Evolutionary conservation across 2,113 vertebrate genomes (phyloP), one percentile per base, ranked within the genome.

Genomic region (Zosterops japonicus): DNA sequence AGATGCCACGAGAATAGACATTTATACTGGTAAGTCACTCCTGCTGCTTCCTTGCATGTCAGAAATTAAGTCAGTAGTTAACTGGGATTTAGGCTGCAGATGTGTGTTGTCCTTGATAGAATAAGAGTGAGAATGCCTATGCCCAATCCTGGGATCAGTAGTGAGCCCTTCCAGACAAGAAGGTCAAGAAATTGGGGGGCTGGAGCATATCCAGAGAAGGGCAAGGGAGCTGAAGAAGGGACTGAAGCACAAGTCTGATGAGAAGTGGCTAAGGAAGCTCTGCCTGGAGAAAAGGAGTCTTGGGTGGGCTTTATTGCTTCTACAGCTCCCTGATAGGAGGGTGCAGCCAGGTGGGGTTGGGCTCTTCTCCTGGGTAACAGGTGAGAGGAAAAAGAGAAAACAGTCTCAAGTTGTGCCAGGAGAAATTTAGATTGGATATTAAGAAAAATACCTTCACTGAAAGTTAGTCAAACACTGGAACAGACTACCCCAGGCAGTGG

Each of bases 1-100:
- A 85, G 99, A 98, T 98, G 99, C 99, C 88, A 99, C 99, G 2
- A 98, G 99, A 97, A 99, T 99, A 97, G 99, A 99, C 95, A 99
- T 99, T 97, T 99, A 98, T 94, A 98, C 98, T 97, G 99, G 99
- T 99, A 98, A 98, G 97, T 97, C 35, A 68, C 7, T 79, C 53
- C 71, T 82, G 39, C 41, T 44, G 55, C 94, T 90, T 85, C 29
- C 79, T 78, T 59, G 56, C 36, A 6, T 71, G 31, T 49, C 57
- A 65, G 14, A 29, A 86, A 9, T 69, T 84, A 70, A 33, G 39
- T 64, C 76, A 27, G 31, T 56, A 72, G 27, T 36, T 67, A 57
- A 42, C 20, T 64, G 74, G 36, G 44, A 36, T 63, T 83, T 83
- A 67, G 55, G 35, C 22, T 77, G 68, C 25, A 77, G 39, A 29